Conservation (phyloP, 2,797 vertebrate genomes). For the Lepilemur septentrionalis region DNA sequence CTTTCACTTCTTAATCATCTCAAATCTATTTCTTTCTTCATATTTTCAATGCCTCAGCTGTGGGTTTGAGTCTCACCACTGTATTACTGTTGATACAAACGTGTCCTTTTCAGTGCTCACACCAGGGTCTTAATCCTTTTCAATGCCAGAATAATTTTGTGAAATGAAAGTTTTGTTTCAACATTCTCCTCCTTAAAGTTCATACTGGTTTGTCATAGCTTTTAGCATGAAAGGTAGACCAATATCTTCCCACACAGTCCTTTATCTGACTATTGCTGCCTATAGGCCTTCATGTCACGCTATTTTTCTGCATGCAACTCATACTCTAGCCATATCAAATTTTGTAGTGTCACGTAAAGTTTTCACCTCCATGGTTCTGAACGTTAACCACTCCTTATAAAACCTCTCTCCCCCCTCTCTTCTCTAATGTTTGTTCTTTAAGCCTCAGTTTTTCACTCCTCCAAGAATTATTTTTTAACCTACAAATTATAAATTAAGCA, state of each 20-base stretch:
- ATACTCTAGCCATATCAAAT: background rate
- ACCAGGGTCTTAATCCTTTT: background rate
- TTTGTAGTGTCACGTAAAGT: background rate
- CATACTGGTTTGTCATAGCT: background rate
- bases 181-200: background rate
- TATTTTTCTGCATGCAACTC: background rate
- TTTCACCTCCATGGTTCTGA: background rate
- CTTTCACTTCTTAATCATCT: background rate
- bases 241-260: background rate
- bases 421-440: background rate
- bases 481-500: background rate
- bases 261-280: background rate
- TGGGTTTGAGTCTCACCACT: background rate
- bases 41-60: background rate
- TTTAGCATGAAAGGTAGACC: background rate
- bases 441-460: background rate
- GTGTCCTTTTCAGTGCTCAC: background rate
- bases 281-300: background rate
- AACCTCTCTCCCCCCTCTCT: background rate
- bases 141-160: background rate
- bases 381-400: background rate
- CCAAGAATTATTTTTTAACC: background rate
- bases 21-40: background rate
- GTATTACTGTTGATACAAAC: background rate
- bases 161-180: background rate